Base-by-base conservation (phyloP, 2,888 invertebrate species). In the Ecliptopera silaceata region DNA sequence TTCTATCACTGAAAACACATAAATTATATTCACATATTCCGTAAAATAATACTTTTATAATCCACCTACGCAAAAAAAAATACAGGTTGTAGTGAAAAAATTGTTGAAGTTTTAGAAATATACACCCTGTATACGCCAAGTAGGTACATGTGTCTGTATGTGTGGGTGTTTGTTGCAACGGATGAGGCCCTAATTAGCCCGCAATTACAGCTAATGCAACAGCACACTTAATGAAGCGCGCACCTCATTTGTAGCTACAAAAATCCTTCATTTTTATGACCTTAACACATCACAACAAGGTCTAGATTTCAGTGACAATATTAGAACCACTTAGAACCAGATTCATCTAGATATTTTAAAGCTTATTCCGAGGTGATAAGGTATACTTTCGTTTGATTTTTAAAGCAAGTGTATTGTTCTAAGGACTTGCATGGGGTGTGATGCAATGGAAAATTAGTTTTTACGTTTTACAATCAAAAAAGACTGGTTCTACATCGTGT, bases 191-290 rank as follows among this genome's bases (percentile, higher is more conserved):
- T 86, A 87, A 87, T 87, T 86, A 86, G 83, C 77, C 71, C 61
- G 77, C 84, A 84, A 86, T 86, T 85, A 85, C 79, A 71, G 72
- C 81, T 86, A 86, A 87, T 87, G 82, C 82, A 74, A 72, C 76
- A 67, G 58, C 76, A 71, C 78, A 79, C 72, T 82, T 84, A 83
- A 69, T 69, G 65, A 68, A 80, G 77, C 79, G 77, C 65, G 74
- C 74, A 75, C 73, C 79, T 79, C 81, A 80, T 80, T 79, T 80
- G 72, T 70, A 38, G 15, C 22, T 13, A 20, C 18, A 31, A 6
- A 41, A 41, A 10, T 54, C 12, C 12, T 44, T 32, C 22, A 26
- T 4, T 49, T 45, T 41, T 46, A 18, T 42, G 18, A 49, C 54
- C 50, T 32, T 54, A 59, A 1, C 17, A 31, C 17, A 39, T 12